Conservation (phyloP, 2,113 vertebrate genomes). For the Odontesthes bonariensis region DNA sequence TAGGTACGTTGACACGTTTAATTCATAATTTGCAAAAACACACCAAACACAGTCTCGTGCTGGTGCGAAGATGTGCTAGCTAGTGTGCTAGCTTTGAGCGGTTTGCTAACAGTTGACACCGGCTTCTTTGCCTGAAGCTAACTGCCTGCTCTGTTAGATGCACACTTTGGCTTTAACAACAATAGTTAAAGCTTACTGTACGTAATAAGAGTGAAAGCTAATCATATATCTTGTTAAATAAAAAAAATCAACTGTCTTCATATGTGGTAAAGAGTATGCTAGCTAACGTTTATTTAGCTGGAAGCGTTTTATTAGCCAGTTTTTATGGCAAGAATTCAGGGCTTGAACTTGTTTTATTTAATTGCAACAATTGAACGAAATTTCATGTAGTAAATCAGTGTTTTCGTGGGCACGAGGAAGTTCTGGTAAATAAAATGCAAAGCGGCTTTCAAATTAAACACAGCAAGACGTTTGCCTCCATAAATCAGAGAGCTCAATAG, state of each 20-base stretch:
- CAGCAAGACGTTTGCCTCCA: too few relatives aligned
- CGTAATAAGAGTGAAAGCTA: not conserved
- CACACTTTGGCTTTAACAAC: not conserved
- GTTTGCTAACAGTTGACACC: slow-evolving; percentile 14
- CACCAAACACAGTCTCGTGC: not conserved
- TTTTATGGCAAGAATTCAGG: too few relatives aligned
- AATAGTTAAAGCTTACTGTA: not conserved
- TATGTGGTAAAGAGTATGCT: not conserved
- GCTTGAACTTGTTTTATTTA: too few relatives aligned
- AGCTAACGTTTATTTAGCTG: not conserved
- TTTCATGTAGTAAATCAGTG: not conserved
- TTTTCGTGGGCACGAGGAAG: not conserved
- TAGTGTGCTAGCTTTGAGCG: slow-evolving; percentile 18
- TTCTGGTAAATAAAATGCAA: not conserved
- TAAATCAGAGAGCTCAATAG: too few relatives aligned
- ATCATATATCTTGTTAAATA: not conserved
- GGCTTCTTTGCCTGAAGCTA: not conserved
- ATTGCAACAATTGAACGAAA: not conserved
- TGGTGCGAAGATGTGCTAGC: slow-evolving; percentile 12
- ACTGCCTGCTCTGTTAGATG: not conserved
- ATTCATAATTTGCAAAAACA: slow-evolving; percentile 27
- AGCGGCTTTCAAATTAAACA: too few relatives aligned
- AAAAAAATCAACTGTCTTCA: not conserved
- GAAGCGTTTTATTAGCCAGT: too few relatives aligned
- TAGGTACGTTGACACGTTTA: slow-evolving; percentile 64